Conservation (phyloP, 2,113 vertebrate genomes). For the Phalacrocorax pelagicus region DNA sequence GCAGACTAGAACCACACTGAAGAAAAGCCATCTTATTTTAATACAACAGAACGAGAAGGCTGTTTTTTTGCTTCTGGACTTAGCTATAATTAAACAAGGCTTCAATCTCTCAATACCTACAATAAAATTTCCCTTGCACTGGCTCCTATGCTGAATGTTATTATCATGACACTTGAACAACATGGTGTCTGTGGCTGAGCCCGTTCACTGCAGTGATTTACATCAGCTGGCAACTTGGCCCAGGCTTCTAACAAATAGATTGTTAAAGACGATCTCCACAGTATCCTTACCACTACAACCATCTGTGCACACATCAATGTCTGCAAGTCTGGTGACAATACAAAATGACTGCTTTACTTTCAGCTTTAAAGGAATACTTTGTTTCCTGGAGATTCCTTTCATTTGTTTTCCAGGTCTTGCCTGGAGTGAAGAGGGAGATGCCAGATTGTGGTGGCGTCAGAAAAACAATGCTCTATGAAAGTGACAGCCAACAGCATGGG, state of each 20-base stretch:
- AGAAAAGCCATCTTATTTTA: not conserved
- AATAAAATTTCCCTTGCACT: not conserved
- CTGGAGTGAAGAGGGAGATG: not conserved
- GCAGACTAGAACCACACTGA: not conserved
- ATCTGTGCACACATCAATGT: not conserved
- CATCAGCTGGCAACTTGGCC: not conserved
- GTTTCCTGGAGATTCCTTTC: not conserved
- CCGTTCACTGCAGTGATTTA: not conserved
- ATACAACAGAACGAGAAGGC: not conserved
- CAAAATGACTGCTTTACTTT: not conserved
- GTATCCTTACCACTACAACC: not conserved
- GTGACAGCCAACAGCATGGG: not conserved
- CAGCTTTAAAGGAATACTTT: not conserved
- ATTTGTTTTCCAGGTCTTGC: not conserved
- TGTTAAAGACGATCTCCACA: not conserved
- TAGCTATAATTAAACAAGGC: not conserved
- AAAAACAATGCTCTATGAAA: not conserved
- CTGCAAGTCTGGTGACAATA: not conserved
- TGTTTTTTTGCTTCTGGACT: not conserved
- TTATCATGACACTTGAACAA: not conserved
- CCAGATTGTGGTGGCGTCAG: not conserved
- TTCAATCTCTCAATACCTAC: not conserved
- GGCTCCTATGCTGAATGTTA: not conserved
- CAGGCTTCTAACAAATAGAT: not conserved
- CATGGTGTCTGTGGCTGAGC: not conserved